Conservation (phyloP, 2,797 vertebrate species). For the Bradypodion pumilum region DNA sequence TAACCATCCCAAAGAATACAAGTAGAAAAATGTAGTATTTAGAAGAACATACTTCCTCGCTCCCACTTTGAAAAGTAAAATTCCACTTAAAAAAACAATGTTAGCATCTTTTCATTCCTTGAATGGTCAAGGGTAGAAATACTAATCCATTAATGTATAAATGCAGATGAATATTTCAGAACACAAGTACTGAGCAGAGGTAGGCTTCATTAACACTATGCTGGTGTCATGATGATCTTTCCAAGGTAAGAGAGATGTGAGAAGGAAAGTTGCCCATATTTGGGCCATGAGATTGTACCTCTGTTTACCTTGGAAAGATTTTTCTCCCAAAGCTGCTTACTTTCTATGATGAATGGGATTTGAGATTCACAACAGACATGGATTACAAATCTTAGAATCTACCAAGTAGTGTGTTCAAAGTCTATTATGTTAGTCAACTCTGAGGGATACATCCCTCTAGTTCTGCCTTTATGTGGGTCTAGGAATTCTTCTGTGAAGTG, state of each 20-base stretch:
- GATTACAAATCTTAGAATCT: not conserved
- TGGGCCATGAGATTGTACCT: not conserved
- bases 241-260: constrained; percentile 7
- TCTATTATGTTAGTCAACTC: too few species aligned
- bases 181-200: not conserved
- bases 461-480: not conserved
- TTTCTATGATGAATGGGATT: not conserved
- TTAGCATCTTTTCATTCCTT: rapidly evolving
- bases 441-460: not conserved
- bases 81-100: constrained; percentile 24
- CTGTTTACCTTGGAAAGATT: too few species aligned
- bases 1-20: constrained; percentile 57
- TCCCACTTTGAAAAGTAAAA: constrained; percentile 1
- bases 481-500: not conserved
- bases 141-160: not conserved
- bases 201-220: not conserved
- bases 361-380: not conserved
- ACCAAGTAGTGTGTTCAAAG: not conserved
- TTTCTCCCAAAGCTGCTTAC: not conserved
- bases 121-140: not conserved
- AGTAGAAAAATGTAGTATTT: constrained; percentile 46
- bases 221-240: constrained; percentile 15
- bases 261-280: not conserved
- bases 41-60: constrained; percentile 36
- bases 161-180: constrained; percentile 17